Base-by-base conservation (phyloP, 2,797 vertebrate genomes). In the Sylvia borin region DNA sequence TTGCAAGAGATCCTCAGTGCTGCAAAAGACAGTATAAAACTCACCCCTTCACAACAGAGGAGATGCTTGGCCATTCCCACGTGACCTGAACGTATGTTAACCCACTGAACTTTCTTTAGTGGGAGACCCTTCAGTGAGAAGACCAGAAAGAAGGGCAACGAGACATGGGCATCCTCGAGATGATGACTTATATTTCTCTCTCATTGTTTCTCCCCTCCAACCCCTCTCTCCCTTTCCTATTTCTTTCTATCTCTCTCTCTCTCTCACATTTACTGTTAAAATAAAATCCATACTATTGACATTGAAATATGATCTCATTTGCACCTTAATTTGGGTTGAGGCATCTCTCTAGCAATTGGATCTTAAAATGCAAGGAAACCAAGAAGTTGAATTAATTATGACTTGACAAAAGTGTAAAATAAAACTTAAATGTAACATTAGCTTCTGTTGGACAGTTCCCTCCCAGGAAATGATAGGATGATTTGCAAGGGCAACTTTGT, bases 121-220 rank as follows among this genome's bases (percentile, higher is more conserved):
- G 20, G 25, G 7, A 40, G 5, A 2, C 29, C 13, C 11, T 68
- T 54, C 48, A 61, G n/a, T 0, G 2, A 68, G 45, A 54, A 61
- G 40, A 54, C 16, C 38, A 38, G 47, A 61, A 61, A n/a, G 24
- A 68, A 47, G 16, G 16, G 9, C n/a, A 61, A 17, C 0, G 0
- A 22, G n/a, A n/a, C 29, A 8, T 16, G 3, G 16, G 40, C 20
- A 47, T 40, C 24, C 29, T 61, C 0, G 0, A 53, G 25, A 27
- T 40, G 10, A 13, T 61, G 40, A 29, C 55, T 29, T 29, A 20
- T 29, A 19, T 65, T 53, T 64, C 55, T 27, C 24, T 40, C 29
- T 50, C 31, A 42, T 20, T 51, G 31, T 34, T 42, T 67, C 27
- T 76, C 16, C n/a, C 29, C 29, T 58, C 6, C 71, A 51, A 22